Evolutionary conservation across 2,888 invertebrate genomes (phyloP).

Genomic region (Oeneis ivallda): DNA sequence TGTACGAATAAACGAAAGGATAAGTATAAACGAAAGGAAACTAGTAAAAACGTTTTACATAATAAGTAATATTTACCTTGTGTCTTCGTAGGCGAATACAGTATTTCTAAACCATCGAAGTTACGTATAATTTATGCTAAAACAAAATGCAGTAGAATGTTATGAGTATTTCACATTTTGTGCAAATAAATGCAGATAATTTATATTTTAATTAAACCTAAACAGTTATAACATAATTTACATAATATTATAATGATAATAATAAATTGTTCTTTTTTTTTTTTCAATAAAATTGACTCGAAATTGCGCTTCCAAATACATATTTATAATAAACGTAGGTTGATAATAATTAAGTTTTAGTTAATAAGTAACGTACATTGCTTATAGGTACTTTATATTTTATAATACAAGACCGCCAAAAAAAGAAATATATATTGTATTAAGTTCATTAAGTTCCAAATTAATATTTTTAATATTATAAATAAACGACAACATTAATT

Average conservation of each 20-base stretch:
- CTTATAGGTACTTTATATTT: constrained; percentile 19
- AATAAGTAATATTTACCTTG: background rate
- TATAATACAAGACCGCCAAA: background rate
- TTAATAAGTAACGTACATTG: background rate
- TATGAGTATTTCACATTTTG: background rate
- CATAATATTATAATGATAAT: too few relatives aligned
- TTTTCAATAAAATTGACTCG: background rate
- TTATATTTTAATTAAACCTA: background rate
- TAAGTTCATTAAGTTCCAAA: too few relatives aligned
- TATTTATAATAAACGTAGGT: constrained; percentile 12
- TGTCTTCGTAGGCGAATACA: background rate
- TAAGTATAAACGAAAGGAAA: too few relatives aligned
- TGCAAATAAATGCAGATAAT: background rate
- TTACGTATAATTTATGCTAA: background rate
- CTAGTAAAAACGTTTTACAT: background rate
- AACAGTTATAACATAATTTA: too few relatives aligned
- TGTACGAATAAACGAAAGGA: too few relatives aligned
- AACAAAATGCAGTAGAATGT: background rate
- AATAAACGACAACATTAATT: too few relatives aligned
- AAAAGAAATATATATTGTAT: background rate
- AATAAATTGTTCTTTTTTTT: too few relatives aligned
- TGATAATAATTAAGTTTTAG: constrained; percentile 2
- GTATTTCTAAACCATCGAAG: too few relatives aligned
- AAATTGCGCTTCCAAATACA: constrained; percentile 1
- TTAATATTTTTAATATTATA: too few relatives aligned